A percentile compares a stretch with the other conserved stretches of the same genome.
phyloP scores from a whole-genome alignment of 1,140 invertebrate species.

The Stenopsyche tienmushanensis region DNA sequence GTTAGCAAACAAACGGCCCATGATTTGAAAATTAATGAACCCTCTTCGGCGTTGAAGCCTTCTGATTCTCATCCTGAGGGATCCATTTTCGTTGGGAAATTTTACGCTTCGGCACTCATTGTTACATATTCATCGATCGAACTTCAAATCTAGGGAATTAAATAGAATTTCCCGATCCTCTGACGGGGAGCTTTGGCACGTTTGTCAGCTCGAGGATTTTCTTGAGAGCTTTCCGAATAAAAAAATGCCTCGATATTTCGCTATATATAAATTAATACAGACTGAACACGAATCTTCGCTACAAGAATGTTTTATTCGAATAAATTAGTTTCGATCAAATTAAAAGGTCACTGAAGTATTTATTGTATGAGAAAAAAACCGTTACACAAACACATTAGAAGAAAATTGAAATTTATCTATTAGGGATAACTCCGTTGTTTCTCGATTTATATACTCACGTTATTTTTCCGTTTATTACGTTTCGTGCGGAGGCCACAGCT shows the following conservation, averaged over 20 bases:
- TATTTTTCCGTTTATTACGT: conserved; percentile 26
- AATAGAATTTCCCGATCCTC: conserved; percentile 18
- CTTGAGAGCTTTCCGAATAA: no score
- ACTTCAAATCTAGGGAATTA: conserved; percentile 16
- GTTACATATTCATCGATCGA: conserved; percentile 22
- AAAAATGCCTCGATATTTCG: no score
- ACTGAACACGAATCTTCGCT: no score
- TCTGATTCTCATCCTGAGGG: neutral
- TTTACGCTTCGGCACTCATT: neutral
- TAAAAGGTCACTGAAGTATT: neutral
- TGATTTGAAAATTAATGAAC: neutral
- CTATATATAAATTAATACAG: no score
- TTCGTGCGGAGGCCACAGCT: conserved; percentile 15
- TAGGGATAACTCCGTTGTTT: conserved; percentile 8
- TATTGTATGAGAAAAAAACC: neutral
- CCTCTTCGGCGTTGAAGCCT: neutral
- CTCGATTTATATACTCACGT: conserved; percentile 17
- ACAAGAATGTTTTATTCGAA: no score
- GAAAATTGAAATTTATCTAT: conserved; percentile 25
- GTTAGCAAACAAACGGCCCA: neutral
- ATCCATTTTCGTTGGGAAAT: neutral
- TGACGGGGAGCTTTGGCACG: conserved; percentile 11
- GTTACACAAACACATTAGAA: neutral
- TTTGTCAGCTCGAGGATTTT: conserved; percentile 18
- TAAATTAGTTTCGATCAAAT: neutral